Evolutionary conservation across 2,888 invertebrate genomes (phyloP).

Genomic region (Caenorhabditis virilis): DNA sequence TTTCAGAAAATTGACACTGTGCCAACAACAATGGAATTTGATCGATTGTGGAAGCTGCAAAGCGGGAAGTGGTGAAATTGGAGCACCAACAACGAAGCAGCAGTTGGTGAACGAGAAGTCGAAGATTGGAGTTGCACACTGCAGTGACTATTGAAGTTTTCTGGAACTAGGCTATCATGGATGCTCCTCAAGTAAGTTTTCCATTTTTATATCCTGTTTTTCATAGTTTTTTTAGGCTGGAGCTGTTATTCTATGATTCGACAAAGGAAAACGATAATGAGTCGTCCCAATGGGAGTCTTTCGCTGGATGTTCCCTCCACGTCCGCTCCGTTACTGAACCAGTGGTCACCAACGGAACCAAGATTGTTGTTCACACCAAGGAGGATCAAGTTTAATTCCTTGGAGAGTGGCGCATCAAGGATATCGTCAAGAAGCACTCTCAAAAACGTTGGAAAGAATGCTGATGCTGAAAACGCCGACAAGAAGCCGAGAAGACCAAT

Average conservation of each 20-base stretch:
- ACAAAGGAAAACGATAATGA: conserved; percentile 97
- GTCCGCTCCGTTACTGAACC: conserved; percentile 73
- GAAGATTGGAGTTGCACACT: conserved; percentile 77
- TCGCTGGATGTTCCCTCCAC: conserved; percentile 97
- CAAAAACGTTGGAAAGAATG: conserved; percentile 77
- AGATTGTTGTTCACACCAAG: conserved; percentile 89
- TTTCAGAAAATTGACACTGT: too few relatives aligned
- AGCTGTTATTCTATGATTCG: conserved; percentile 99
- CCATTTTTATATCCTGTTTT: too few relatives aligned
- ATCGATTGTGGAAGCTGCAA: too few relatives aligned
- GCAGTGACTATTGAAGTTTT: conserved; percentile 98
- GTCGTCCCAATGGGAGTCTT: conserved; percentile 96
- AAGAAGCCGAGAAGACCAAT: conserved; percentile 92
- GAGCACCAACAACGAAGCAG: too few relatives aligned
- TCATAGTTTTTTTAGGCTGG: too few relatives aligned
- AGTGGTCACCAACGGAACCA: conserved; percentile 80
- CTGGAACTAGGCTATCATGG: conserved; percentile 99
- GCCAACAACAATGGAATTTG: too few relatives aligned
- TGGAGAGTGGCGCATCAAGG: conserved; percentile 92
- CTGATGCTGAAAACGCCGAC: conserved; percentile 75
- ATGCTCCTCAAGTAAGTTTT: conserved; percentile 94
- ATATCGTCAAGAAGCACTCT: conserved; percentile 96
- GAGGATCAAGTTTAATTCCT: conserved; percentile 93
- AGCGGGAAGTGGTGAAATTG: too few relatives aligned
- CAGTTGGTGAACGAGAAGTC: too few relatives aligned